Base-by-base conservation (phyloP, 2,113 vertebrate species). In the Fukomys damarensis region DNA sequence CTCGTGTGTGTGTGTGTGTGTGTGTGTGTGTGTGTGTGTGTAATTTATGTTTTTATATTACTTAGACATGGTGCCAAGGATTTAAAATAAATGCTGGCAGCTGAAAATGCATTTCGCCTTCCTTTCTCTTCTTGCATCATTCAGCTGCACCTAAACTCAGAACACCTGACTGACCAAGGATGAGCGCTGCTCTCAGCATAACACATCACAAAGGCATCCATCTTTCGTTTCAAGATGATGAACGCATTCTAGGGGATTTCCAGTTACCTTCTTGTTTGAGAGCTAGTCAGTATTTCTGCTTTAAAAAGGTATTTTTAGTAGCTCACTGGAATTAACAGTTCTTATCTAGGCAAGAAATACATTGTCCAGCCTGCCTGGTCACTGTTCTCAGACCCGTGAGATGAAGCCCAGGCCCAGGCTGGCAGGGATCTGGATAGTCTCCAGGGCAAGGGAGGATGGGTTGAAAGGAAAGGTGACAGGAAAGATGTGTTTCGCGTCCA, bases 401-500 rank as follows among this genome's bases (percentile, higher is more conserved):
- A 99, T 99, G 99, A 99, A 99, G 58, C 97, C 98, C 98, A 99
- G 98, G 94, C 99, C 99, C 97, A 99, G 98, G 61, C 99, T 99
- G 98, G 98, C 82, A 52, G 99, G 99, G 96, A 99, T 99, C 98
- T 99, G 99, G 98, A 99, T 99, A 98, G 99, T 99, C 98, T 99
- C 99, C 97, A 99, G 98, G 3, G 99, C 99, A 4, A 99, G 98
- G 43, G 99, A 99, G 95, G 99, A 99, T 0, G 99, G 99, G 97
- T 99, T 99, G 97, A 99, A 99, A 0, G 99, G 99, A 96, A 99
- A 99, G 58, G 99, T 99, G 97, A 99, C 99, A 0, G 99, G 99
- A 43, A 99, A 99, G 97, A 99, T 99, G 96, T 99, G 99, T 98
- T 99, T 99, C 10, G 99, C 99, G 99, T 99, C 99, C 99, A 99